These are phyloP conservation scores for Hemicrepidius hirtus DNA, from an alignment of 2,888 invertebrate species.

Conservation along the genomic window DNA sequence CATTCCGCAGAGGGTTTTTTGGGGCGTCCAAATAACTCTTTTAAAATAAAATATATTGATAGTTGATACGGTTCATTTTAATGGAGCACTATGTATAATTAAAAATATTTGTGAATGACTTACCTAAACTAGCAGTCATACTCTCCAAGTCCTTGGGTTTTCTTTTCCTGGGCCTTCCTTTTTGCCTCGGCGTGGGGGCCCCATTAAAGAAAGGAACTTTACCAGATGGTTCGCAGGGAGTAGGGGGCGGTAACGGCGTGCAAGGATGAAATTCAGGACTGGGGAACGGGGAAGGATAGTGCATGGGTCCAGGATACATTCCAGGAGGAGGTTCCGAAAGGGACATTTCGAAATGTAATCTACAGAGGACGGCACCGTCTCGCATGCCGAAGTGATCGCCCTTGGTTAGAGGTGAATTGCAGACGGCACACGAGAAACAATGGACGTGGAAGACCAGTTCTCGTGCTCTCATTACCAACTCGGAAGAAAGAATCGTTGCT, in stretches of 20 bases:
- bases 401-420: slow-evolving; percentile 89
- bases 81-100: too few species aligned
- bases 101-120: slow-evolving; percentile 65
- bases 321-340: slow-evolving; percentile 66
- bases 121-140: slow-evolving; percentile 90
- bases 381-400: slow-evolving; percentile 97
- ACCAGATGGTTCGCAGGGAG: slow-evolving; percentile 69
- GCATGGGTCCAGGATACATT: slow-evolving; percentile 72
- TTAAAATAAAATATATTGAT: too few species aligned
- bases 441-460: slow-evolving; percentile 95
- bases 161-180: slow-evolving; percentile 94
- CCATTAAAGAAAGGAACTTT: slow-evolving; percentile 76
- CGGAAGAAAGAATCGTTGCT: slow-evolving; percentile 90
- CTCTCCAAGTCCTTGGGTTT: slow-evolving; percentile 93
- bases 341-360: slow-evolving; percentile 80
- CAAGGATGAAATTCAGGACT: slow-evolving; percentile 73
- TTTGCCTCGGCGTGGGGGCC: slow-evolving; percentile 86
- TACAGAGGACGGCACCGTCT: slow-evolving; percentile 91
- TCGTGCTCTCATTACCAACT: slow-evolving; percentile 95
- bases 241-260: slow-evolving; percentile 74
- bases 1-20: too few species aligned
- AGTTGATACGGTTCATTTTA: too few species aligned
- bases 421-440: slow-evolving; percentile 95
- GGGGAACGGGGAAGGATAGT: slow-evolving; percentile 76
- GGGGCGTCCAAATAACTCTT: too few species aligned